Evolutionary conservation across 1,140 invertebrate species (phyloP).

Genomic region (Listronotus bonariensis): DNA sequence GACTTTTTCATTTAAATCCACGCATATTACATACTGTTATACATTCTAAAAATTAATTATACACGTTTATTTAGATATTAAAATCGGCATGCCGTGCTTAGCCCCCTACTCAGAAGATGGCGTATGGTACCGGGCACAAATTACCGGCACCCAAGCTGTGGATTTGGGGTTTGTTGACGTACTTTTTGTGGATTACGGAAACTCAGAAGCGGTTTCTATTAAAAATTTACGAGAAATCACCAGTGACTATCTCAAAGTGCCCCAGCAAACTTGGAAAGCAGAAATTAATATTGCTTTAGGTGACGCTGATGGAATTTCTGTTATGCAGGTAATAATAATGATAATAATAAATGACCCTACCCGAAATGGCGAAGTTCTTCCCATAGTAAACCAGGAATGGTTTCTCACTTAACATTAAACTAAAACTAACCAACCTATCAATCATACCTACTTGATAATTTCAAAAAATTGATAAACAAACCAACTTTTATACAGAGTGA

Average conservation of each 20-base stretch:
- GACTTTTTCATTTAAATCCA: too few relatives aligned
- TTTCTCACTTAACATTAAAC: too few relatives aligned
- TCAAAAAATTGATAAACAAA: too few relatives aligned
- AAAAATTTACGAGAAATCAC: constrained; percentile 30
- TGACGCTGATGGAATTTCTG: neutral
- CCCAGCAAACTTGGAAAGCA: constrained; percentile 28
- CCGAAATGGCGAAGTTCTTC: too few relatives aligned
- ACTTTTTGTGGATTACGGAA: constrained; percentile 43
- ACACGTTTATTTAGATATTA: constrained; percentile 14
- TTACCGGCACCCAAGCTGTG: constrained; percentile 24
- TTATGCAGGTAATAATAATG: constrained; percentile 15
- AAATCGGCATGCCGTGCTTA: constrained; percentile 29
- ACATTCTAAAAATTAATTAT: too few relatives aligned
- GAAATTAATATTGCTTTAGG: constrained; percentile 28
- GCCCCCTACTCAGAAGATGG: constrained; percentile 31
- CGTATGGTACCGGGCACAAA: constrained; percentile 32
- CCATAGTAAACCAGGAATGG: too few relatives aligned
- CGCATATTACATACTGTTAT: too few relatives aligned
- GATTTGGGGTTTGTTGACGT: constrained; percentile 31
- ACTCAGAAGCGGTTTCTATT: constrained; percentile 25
- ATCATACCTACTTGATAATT: too few relatives aligned
- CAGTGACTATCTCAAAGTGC: constrained; percentile 29
- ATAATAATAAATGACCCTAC: too few relatives aligned
- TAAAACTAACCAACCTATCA: too few relatives aligned
- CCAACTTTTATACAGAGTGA: too few relatives aligned